Evolutionary conservation across 2,888 invertebrate species (phyloP).

Genomic region (Apodemia zela): DNA sequence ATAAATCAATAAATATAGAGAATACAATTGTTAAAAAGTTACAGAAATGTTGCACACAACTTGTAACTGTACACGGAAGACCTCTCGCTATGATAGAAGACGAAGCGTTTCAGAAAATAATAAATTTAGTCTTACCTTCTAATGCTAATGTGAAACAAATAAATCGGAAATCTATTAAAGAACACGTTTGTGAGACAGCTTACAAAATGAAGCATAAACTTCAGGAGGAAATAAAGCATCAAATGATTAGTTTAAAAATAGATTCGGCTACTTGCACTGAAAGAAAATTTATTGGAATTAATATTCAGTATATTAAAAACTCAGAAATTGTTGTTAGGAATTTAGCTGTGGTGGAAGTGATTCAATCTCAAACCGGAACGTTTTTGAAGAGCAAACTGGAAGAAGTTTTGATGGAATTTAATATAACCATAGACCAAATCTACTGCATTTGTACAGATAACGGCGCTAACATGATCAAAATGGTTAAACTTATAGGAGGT

Average conservation of each 20-base stretch:
- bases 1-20: not conserved
- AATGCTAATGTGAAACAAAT: not conserved
- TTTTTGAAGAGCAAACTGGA: not conserved
- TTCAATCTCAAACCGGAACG: not conserved
- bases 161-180: not conserved
- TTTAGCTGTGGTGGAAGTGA: slow-evolving; percentile 5
- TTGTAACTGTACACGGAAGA: not conserved
- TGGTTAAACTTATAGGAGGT: slow-evolving; percentile 2
- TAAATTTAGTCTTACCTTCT: not conserved
- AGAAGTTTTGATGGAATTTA: slow-evolving; percentile 2
- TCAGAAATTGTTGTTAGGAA: not conserved
- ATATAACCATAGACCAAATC: not conserved
- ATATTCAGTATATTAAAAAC: slow-evolving; percentile 5
- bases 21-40: not conserved
- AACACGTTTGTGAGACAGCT: slow-evolving; percentile 5
- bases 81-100: not conserved
- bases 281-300: slow-evolving; percentile 4
- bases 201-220: not conserved
- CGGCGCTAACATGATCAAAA: not conserved
- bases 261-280: not conserved
- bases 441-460: slow-evolving; percentile 5
- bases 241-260: slow-evolving; percentile 7
- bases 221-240: not conserved
- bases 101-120: not conserved
- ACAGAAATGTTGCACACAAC: not conserved